Evolutionary conservation across 1,140 invertebrate genomes (phyloP), one percentile per base, ranked within the genome.

Genomic region (Adoxophyes honmai): DNA sequence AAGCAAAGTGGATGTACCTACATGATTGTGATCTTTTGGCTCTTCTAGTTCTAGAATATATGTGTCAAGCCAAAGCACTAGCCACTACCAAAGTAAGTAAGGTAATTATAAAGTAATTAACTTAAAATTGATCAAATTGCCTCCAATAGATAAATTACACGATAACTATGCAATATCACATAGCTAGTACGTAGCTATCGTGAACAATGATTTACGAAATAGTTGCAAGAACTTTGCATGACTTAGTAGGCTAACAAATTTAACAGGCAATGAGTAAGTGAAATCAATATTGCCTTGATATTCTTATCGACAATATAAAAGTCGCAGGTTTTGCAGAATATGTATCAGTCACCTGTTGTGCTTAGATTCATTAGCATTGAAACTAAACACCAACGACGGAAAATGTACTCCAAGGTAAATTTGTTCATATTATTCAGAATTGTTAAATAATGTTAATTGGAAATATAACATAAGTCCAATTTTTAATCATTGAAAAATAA

Each of bases 261-360:
- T 14, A 55, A 16, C 38, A 34, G 15, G n/a, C 21, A 56, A 42
- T 54, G 33, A 21, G 42, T 48, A 15, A 57, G 57, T 59, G 57
- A 59, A 59, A 59, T 53, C 57, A 53, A 52, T 53, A 53, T 59
- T 59, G 51, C 57, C 57, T 59, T 59, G 57, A 53, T 56, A 42
- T 38, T 37, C 55, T 56, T 48, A 34, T 48, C 21, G 34, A 34
- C 39, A n/a, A 42, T 59, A 59, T 59, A 59, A 59, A 59, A 59
- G 57, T 53, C 35, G 48, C 33, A 15, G 21, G 28, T 38, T 59
- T 53, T 13, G 11, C n/a, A 18, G 6, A 16, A 53, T 37, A 35
- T 42, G 57, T 59, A 59, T 59, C 57, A 59, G 57, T 59, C 38
- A 34, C 18, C 48, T 13, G 34, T 34, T 59, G 51, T 39, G 39